Evolutionary conservation across 2,797 vertebrate genomes (phyloP), one percentile per base, ranked within the genome.

Genomic region (Buphagus erythrorhynchus): DNA sequence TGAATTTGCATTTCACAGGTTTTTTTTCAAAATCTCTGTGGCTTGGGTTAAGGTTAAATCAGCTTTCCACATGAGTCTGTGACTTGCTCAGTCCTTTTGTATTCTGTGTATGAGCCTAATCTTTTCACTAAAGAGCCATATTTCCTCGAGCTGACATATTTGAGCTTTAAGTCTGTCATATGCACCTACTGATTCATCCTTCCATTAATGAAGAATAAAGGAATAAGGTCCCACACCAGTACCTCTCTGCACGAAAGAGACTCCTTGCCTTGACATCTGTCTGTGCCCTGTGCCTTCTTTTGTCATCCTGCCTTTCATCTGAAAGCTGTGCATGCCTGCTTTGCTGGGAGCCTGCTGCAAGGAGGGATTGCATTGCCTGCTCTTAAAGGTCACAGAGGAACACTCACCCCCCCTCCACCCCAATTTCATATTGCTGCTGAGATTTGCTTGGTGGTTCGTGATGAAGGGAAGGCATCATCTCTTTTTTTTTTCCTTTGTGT

Each of bases 1-100:
- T 51, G n/a, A 38, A 93, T 96, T 91, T 96, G 73, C 83, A 94
- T 93, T 95, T 85, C 74, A 78, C 48, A 85, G 57, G 58, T 35
- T 55, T 69, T 55, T 55, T 69, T 62, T 62, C 8, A 82, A 66
- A 89, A 59, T 59, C 29, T 91, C 73, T 79, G 16, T 88, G 80
- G 72, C 48, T 92, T 69, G 43, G 49, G 35, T 85, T 95, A 88
- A 95, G 87, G 77, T 92, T 94, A 96, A 68, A 81, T 78, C 77
- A 79, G 33, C 72, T 96, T 95, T 63, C 65, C 74, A 55, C 52
- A 17, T 3, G n/a, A 90, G 35, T 43, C 59, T 95, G 40, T 65
- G 85, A 79, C 80, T 96, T 85, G 51, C 24, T 73, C 5, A 0
- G 57, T 83, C 82, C 66, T 91, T 96, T 95, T 96, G 49, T 89